Evolutionary conservation across 2,888 invertebrate genomes (phyloP).

Genomic region (Tipula unca): DNA sequence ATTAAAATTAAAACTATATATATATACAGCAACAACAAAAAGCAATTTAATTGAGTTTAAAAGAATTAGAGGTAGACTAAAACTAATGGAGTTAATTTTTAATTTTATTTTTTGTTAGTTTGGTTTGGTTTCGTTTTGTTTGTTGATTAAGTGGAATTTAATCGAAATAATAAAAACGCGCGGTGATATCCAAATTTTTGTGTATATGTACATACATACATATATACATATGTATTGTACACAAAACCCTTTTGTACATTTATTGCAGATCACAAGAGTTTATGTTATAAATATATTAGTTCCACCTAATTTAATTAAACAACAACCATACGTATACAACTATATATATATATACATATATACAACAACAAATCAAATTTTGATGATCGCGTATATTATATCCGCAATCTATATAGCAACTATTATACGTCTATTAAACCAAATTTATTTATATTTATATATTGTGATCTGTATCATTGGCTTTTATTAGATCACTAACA

Average conservation of each 20-base stretch:
- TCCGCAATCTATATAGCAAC: not conserved
- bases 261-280: not conserved
- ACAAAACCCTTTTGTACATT: not conserved
- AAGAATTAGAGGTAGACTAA: constrained; percentile 8
- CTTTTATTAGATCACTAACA: not conserved
- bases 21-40: not conserved
- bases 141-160: constrained; percentile 8
- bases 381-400: not conserved
- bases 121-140: not conserved
- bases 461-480: not conserved
- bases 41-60: not conserved
- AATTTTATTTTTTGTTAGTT: not conserved
- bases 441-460: too few species aligned
- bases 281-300: not conserved
- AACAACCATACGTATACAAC: too few species aligned
- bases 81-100: constrained; percentile 9
- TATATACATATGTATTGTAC: not conserved
- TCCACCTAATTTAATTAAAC: not conserved
- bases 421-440: not conserved
- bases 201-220: not conserved
- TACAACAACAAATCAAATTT: not conserved
- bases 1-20: not conserved
- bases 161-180: not conserved
- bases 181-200: not conserved
- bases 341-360: too few species aligned